Evolutionary conservation across 2,888 invertebrate species (phyloP).

Genomic region (Agapostemon virescens): DNA sequence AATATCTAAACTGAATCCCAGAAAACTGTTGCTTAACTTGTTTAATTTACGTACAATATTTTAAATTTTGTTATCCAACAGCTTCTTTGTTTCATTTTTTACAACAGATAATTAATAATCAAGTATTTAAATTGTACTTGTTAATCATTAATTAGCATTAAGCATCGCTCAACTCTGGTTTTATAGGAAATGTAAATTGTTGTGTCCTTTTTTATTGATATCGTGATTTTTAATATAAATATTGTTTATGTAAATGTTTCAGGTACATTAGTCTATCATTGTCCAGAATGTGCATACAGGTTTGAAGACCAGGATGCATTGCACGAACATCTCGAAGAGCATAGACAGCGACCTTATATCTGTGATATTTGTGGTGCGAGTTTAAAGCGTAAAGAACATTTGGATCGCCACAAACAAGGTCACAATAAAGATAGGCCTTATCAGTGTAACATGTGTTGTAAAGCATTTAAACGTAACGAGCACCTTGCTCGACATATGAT

Average conservation of each 20-base stretch:
- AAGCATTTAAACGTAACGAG: slow-evolving; percentile 91
- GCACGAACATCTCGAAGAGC: slow-evolving; percentile 88
- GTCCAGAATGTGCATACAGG: slow-evolving; percentile 77
- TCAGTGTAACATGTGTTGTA: slow-evolving; percentile 89
- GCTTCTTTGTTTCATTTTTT: no score
- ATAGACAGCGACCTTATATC: slow-evolving; percentile 89
- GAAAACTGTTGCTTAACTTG: no score
- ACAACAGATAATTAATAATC: not conserved
- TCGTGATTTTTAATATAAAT: not conserved
- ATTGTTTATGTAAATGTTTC: slow-evolving; percentile 28
- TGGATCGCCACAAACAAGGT: slow-evolving; percentile 89
- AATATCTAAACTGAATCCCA: no score
- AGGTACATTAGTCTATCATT: slow-evolving; percentile 77
- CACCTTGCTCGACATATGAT: slow-evolving; percentile 91
- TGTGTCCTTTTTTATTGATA: not conserved
- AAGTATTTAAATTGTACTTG: not conserved
- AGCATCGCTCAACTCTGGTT: not conserved
- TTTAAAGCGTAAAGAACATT: slow-evolving; percentile 89
- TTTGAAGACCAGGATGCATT: slow-evolving; percentile 76
- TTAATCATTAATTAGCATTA: not conserved
- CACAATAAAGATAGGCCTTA: slow-evolving; percentile 91
- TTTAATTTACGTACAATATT: no score
- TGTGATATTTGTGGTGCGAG: slow-evolving; percentile 90
- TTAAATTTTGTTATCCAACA: no score
- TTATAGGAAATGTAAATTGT: not conserved